Percentiles rank a stretch among this genome's conserved stretches.
These are phyloP conservation scores for Prietella phreatophila DNA, from an alignment of 2,113 vertebrate species.

Conservation along the genomic window DNA sequence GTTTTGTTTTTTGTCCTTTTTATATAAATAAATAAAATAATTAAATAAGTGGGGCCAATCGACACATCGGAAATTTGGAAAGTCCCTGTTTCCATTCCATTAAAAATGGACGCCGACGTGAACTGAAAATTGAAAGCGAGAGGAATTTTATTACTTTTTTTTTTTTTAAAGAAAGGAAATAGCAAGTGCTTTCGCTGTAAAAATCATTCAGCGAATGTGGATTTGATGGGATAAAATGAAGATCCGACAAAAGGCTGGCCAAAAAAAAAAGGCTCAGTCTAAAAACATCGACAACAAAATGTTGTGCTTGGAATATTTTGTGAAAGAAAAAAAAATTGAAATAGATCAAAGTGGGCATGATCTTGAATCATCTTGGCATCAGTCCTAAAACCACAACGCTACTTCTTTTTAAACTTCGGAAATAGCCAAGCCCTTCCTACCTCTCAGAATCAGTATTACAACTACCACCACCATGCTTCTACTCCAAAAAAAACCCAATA, in stretches of 20 bases:
- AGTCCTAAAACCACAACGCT: not conserved
- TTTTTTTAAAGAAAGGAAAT: not conserved
- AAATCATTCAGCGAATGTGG: constrained; percentile 23
- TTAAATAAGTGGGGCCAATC: constrained; percentile 68
- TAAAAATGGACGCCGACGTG: constrained; percentile 45
- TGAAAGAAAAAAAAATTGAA: not conserved
- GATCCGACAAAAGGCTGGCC: constrained; percentile 56
- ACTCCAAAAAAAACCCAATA: not conserved
- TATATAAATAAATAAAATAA: not conserved
- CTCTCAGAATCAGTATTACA: constrained; percentile 50
- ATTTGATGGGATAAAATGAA: constrained; percentile 20
- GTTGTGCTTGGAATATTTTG: not conserved
- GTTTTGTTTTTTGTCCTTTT: constrained; percentile 31
- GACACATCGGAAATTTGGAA: constrained; percentile 62
- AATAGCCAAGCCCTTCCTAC: constrained; percentile 12
- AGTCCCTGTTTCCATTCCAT: constrained; percentile 54
- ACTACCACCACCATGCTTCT: constrained; percentile 2
- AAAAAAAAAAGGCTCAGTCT: not conserved
- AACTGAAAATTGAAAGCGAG: not conserved
- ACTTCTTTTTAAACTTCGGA: constrained; percentile 46
- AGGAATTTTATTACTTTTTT: not conserved
- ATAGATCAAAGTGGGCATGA: not conserved
- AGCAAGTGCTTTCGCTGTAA: constrained; percentile 43
- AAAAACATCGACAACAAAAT: not conserved
- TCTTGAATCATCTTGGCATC: not conserved